Conservation (phyloP, 1,140 invertebrate species). For the Myzus persicae region DNA sequence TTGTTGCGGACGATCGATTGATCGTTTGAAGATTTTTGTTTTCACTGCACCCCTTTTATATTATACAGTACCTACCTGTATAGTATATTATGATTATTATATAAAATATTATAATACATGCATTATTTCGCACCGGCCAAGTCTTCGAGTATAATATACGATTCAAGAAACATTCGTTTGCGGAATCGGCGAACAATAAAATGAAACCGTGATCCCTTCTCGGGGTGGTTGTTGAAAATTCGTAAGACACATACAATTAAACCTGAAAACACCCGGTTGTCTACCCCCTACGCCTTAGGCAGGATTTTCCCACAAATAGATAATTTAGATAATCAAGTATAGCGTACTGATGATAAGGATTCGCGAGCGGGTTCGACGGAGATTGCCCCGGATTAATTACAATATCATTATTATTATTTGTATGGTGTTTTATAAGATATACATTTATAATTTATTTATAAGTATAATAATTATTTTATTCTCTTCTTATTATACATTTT, state of each 20-base stretch:
- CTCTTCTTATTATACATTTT: not conserved
- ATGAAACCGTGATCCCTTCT: no score
- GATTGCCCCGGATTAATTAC: not conserved
- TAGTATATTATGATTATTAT: not conserved
- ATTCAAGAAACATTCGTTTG: not conserved
- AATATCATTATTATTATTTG: not conserved
- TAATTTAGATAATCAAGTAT: not conserved
- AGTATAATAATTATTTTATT: not conserved
- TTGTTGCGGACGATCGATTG: not conserved
- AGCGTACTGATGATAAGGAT: not conserved
- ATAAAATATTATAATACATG: not conserved
- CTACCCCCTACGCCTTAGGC: not conserved
- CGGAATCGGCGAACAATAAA: no score
- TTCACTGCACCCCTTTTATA: not conserved
- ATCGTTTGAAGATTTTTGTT: conserved; percentile 12
- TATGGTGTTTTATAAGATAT: not conserved
- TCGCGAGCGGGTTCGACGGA: not conserved
- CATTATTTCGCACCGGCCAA: not conserved
- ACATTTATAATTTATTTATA: not conserved
- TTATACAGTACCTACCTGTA: not conserved
- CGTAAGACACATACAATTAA: not conserved
- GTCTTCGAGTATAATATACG: not conserved
- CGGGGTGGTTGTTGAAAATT: not conserved
- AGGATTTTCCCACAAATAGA: not conserved
- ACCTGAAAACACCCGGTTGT: not conserved